These are phyloP conservation scores for Cenopis cana DNA, from an alignment of 2,888 invertebrate species.

Conservation along the genomic window DNA sequence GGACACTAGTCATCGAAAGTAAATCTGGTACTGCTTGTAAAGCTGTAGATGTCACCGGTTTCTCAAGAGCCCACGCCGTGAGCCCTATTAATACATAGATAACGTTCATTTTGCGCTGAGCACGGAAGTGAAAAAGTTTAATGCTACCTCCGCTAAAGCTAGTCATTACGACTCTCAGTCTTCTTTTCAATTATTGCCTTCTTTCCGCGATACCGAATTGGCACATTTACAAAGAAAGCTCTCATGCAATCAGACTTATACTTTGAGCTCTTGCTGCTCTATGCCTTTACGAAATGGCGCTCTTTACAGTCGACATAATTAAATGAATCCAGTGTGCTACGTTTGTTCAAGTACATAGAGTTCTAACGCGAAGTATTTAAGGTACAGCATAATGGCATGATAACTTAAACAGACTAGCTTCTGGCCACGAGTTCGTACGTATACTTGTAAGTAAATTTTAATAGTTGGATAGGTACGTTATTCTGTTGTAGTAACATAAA, in stretches of 20 bases:
- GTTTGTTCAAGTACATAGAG: background rate
- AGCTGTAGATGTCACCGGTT: constrained; percentile 50
- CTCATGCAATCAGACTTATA: constrained; percentile 27
- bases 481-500: too few species aligned
- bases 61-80: constrained; percentile 47
- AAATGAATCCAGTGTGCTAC: background rate
- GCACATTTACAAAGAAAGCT: constrained; percentile 35
- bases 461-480: too few species aligned
- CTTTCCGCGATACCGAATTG: constrained; percentile 24
- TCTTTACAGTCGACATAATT: background rate
- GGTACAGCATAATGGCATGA: too few species aligned
- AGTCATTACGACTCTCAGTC: constrained; percentile 29
- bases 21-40: constrained; percentile 59
- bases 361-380: background rate
- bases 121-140: constrained; percentile 55
- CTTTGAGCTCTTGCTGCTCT: constrained; percentile 21
- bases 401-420: too few species aligned
- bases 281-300: constrained; percentile 4
- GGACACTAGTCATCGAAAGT: constrained; percentile 55
- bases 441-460: too few species aligned
- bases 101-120: constrained; percentile 55
- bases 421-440: too few species aligned
- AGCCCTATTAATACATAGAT: constrained; percentile 55
- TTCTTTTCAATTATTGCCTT: constrained; percentile 40
- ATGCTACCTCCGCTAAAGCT: constrained; percentile 11